Conservation (phyloP, 2,113 vertebrate species). For the Anoura caudifer region DNA sequence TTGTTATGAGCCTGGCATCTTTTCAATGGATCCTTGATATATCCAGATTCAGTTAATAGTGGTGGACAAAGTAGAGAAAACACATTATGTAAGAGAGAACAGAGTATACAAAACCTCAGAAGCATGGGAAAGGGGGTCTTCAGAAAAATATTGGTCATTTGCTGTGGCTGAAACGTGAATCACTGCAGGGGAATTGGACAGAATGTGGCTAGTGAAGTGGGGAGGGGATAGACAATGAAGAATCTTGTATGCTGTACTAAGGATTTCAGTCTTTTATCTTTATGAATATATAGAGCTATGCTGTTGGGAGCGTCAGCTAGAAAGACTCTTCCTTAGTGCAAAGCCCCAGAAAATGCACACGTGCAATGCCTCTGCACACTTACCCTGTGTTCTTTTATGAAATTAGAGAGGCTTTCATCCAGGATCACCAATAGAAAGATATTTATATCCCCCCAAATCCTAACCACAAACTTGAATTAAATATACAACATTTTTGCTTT, state of each 20-base stretch:
- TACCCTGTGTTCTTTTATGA: background rate
- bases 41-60: background rate
- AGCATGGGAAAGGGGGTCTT: background rate
- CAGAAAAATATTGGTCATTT: background rate
- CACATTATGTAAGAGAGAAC: background rate
- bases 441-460: background rate
- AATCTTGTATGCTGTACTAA: background rate
- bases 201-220: background rate
- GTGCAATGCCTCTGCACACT: background rate
- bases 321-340: background rate
- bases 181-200: background rate
- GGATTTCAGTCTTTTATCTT: background rate
- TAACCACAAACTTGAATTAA: background rate
- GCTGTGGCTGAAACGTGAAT: background rate
- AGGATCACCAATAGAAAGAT: background rate
- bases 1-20: background rate
- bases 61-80: background rate
- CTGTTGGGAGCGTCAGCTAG: background rate
- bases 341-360: background rate
- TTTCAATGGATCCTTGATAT: background rate
- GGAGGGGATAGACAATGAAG: background rate
- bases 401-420: background rate
- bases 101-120: background rate
- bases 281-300: too few relatives aligned
- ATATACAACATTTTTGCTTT: background rate